Evolutionary conservation across 2,888 invertebrate genomes (phyloP).

Genomic region (Tinea pellionella): DNA sequence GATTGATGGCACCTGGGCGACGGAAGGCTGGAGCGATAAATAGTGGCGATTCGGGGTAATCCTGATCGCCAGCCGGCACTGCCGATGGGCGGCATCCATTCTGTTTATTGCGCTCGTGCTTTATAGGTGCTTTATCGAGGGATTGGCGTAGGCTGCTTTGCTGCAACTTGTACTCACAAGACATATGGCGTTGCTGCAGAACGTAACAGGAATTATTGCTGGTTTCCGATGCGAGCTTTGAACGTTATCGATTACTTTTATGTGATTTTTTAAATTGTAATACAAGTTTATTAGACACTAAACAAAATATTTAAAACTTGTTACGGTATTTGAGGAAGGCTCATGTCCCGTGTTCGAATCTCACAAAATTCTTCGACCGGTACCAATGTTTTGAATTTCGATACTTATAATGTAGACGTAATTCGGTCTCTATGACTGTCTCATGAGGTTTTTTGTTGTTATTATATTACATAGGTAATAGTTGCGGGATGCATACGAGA

Average conservation of each 20-base stretch:
- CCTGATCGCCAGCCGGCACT: conserved; percentile 46
- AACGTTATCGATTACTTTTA: background rate
- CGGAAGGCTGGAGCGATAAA: conserved; percentile 64
- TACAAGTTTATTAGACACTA: background rate
- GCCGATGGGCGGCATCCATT: conserved; percentile 67
- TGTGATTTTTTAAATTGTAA: background rate
- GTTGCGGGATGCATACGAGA: too few relatives aligned
- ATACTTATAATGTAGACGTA: too few relatives aligned
- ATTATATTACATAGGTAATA: too few relatives aligned
- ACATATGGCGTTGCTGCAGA: conserved; percentile 44
- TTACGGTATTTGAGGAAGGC: too few relatives aligned
- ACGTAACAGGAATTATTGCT: conserved; percentile 18
- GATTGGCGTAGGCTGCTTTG: conserved; percentile 7
- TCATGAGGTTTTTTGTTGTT: too few relatives aligned
- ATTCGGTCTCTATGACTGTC: too few relatives aligned
- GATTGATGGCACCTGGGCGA: conserved; percentile 69
- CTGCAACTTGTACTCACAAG: conserved; percentile 26
- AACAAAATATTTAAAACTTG: background rate
- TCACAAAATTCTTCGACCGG: too few relatives aligned
- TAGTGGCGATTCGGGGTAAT: conserved; percentile 68
- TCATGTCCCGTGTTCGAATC: too few relatives aligned
- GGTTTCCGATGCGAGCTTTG: background rate
- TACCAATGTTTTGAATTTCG: too few relatives aligned
- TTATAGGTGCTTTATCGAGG: conserved; percentile 29
- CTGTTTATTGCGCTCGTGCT: conserved; percentile 69